Conservation (phyloP, 2,888 invertebrate genomes). For the Phortica okadai region DNA sequence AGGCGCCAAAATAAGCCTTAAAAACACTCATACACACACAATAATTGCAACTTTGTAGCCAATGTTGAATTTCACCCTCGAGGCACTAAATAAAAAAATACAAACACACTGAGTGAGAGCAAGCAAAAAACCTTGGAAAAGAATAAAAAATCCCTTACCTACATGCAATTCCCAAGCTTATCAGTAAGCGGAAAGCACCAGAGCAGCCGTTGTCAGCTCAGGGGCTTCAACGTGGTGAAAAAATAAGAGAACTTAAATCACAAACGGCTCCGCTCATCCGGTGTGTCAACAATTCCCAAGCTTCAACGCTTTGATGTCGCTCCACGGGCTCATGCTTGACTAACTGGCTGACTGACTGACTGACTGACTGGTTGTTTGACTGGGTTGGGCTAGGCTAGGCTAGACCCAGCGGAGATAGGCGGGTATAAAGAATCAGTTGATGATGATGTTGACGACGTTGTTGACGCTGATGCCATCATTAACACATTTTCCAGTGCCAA, state of each 20-base stretch:
- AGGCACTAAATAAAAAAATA: conserved; percentile 43
- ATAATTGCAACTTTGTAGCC: conserved; percentile 38
- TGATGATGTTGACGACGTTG: conserved; percentile 52
- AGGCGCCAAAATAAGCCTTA: conserved; percentile 43
- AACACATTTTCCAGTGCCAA: conserved; percentile 59
- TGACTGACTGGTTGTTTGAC: conserved; percentile 24
- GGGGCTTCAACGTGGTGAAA: conserved; percentile 39
- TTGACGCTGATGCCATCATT: conserved; percentile 58
- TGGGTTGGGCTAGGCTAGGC: neutral
- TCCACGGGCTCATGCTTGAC: neutral
- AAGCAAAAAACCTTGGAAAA: conserved; percentile 39
- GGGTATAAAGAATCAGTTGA: conserved; percentile 57
- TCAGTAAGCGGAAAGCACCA: conserved; percentile 55
- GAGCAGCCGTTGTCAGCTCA: conserved; percentile 41
- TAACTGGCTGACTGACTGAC: neutral
- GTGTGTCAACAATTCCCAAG: conserved; percentile 74
- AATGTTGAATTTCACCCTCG: conserved; percentile 45
- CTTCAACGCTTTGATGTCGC: conserved; percentile 73
- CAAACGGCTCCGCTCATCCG: conserved; percentile 63
- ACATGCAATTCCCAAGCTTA: conserved; percentile 61
- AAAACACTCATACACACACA: conserved; percentile 18
- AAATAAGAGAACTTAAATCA: conserved; percentile 19
- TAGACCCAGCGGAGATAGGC: neutral
- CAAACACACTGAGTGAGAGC: conserved; percentile 38
- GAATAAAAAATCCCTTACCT: conserved; percentile 18